Conservation (phyloP, 2,113 vertebrate species). For the Melospiza melodia region DNA sequence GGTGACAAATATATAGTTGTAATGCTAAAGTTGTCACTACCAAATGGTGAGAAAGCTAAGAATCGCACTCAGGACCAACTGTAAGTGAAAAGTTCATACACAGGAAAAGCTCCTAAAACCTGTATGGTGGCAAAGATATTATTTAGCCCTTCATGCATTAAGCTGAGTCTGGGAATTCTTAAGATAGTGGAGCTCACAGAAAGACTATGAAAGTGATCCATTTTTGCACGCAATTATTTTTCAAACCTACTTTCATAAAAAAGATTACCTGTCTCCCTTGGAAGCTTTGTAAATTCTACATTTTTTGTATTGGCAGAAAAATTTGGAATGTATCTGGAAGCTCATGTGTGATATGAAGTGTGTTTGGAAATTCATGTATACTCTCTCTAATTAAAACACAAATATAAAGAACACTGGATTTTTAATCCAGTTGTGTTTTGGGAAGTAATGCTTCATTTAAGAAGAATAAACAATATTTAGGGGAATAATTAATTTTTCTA, state of each 20-base stretch:
- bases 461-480: neutral
- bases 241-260: neutral
- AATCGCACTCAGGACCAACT: neutral
- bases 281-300: neutral
- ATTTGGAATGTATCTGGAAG: neutral
- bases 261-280: neutral
- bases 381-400: neutral
- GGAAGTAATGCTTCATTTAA: neutral
- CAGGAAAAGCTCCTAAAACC: neutral
- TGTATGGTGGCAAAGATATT: fast-evolving
- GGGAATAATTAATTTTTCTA: neutral
- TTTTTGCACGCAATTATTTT: neutral
- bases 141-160: neutral
- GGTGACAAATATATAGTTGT: neutral
- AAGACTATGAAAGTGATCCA: neutral
- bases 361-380: neutral
- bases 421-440: neutral
- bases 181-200: neutral
- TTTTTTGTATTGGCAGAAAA: neutral
- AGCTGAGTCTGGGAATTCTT: neutral
- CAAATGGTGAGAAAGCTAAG: neutral
- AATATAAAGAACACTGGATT: neutral
- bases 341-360: neutral
- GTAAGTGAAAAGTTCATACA: neutral
- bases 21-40: neutral